A percentile compares a stretch with the other conserved stretches of the same genome.
Conservation (phyloP, 2,797 vertebrate genomes). For the Pseudotriccus pelzelni region DNA sequence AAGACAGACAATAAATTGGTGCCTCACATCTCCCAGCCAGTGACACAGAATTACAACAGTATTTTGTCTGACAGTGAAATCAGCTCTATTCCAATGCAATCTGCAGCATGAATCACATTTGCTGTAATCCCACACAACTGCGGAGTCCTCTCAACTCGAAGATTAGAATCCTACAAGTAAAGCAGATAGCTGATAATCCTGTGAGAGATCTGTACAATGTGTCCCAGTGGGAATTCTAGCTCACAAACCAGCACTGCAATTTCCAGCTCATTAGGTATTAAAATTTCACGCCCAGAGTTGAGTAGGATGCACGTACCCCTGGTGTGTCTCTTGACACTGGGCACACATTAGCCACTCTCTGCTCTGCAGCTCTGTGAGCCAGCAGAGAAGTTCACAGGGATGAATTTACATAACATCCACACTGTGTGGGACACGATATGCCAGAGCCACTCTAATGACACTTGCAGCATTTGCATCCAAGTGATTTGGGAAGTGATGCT, state of each 20-base stretch:
- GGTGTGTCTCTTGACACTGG: background rate
- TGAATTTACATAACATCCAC: background rate
- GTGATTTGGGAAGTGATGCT: background rate
- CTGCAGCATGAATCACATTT: background rate
- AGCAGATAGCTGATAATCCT: background rate
- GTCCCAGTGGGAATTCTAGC: background rate
- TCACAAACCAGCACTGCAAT: background rate
- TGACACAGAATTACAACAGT: background rate
- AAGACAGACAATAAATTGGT: background rate
- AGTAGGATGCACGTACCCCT: background rate
- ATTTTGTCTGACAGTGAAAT: background rate
- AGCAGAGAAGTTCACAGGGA: background rate
- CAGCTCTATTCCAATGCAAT: constrained; percentile 1
- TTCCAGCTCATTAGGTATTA: background rate
- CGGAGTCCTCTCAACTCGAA: background rate
- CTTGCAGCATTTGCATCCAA: background rate
- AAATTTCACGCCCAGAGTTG: background rate
- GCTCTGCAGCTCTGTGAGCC: background rate
- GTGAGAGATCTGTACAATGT: background rate
- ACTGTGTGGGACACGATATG: background rate
- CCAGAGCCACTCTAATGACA: background rate
- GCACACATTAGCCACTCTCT: background rate
- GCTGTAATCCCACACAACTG: background rate
- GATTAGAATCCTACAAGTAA: background rate
- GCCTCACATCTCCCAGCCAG: background rate